Conservation (phyloP, 2,113 vertebrate genomes). For the Siniperca chuatsi region DNA sequence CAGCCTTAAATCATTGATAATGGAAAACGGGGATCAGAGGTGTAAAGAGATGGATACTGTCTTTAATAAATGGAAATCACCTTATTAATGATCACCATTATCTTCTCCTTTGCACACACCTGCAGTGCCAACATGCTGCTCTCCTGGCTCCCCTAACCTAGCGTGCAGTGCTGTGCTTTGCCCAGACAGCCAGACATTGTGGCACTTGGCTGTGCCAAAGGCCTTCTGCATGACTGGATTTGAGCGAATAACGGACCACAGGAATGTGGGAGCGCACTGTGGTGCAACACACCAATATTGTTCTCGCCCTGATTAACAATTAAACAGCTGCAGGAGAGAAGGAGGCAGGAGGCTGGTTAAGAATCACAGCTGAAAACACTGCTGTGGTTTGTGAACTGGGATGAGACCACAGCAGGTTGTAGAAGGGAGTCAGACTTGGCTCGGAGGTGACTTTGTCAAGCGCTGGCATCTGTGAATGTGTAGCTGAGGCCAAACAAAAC, state of each 20-base stretch:
- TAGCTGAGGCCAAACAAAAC: constrained; percentile 6
- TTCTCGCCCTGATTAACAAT: constrained; percentile 58
- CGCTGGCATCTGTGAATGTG: constrained; percentile 17
- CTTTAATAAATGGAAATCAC: background rate
- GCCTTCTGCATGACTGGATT: constrained; percentile 75
- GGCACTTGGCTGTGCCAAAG: constrained; percentile 68
- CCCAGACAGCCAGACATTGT: constrained; percentile 61
- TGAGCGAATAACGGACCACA: constrained; percentile 67
- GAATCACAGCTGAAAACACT: constrained; percentile 12
- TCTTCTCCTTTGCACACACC: constrained; percentile 4
- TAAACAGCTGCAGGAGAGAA: constrained; percentile 20
- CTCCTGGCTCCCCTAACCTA: background rate
- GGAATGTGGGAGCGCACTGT: constrained; percentile 72
- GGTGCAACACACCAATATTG: constrained; percentile 51
- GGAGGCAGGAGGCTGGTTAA: constrained; percentile 20
- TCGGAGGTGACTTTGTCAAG: background rate
- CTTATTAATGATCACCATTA: background rate
- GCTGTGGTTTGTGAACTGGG: constrained; percentile 8
- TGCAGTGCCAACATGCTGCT: background rate
- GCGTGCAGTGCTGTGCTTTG: constrained; percentile 29
- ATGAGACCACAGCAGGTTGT: constrained; percentile 29
- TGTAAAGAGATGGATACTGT: background rate
- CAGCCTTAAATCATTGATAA: background rate
- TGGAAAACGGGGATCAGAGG: background rate
- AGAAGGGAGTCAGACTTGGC: background rate